phyloP scores from a whole-genome alignment of 2,797 vertebrate species.

The Danio albolineatus region DNA sequence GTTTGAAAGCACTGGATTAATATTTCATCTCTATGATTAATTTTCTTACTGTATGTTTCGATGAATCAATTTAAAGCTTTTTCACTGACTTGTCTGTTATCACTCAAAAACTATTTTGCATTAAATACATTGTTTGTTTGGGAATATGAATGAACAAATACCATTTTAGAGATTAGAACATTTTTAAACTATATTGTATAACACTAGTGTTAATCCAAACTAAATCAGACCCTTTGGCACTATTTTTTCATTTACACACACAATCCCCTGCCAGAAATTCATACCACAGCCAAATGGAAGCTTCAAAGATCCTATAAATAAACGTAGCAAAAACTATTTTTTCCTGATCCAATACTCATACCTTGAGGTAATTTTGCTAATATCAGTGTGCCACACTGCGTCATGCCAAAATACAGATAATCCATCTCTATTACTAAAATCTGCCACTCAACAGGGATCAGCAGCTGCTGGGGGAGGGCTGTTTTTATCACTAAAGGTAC shows the following conservation, averaged over 20 bases:
- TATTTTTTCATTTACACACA: not conserved
- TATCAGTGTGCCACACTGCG: slow-evolving; percentile 5
- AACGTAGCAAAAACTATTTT: not conserved
- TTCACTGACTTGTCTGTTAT: too few species aligned
- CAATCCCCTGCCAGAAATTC: not conserved
- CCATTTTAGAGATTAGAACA: not conserved
- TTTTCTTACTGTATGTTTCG: too few species aligned
- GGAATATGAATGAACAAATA: not conserved
- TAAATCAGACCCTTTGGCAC: not conserved
- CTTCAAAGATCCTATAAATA: not conserved
- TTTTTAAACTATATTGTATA: not conserved
- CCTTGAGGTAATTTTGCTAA: slow-evolving; percentile 17
- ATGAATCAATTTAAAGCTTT: too few species aligned
- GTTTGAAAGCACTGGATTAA: too few species aligned
- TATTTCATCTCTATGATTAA: too few species aligned
- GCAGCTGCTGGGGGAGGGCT: slow-evolving; percentile 31
- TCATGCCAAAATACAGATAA: slow-evolving; percentile 13
- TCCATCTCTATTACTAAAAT: slow-evolving; percentile 29
- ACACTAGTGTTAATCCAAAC: not conserved
- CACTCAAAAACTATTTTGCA: too few species aligned
- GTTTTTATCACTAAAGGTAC: not conserved
- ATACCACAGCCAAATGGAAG: not conserved
- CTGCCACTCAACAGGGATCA: slow-evolving; percentile 38
- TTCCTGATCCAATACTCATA: slow-evolving; percentile 10
- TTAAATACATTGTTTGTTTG: not conserved